These are phyloP conservation scores for Pseudomyrmex concolor DNA, from an alignment of 1,140 invertebrate species.

Conservation along the genomic window DNA sequence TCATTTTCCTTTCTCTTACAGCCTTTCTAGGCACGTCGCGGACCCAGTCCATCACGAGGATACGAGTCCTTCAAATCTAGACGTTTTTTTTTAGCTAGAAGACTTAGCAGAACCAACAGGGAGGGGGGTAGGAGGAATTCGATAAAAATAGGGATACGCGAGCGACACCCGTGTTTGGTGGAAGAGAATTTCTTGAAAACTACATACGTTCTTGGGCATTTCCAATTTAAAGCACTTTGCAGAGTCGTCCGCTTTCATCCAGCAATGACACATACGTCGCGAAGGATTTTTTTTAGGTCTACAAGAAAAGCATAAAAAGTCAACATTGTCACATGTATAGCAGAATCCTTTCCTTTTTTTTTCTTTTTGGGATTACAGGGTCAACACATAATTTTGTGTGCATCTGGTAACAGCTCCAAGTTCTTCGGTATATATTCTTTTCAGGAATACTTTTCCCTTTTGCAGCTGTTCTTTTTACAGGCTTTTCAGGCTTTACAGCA, in stretches of 20 bases:
- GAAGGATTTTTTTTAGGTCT: conserved; percentile 75
- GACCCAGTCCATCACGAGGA: conserved; percentile 77
- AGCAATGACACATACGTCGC: conserved; percentile 40
- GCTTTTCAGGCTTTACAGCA: conserved; percentile 84
- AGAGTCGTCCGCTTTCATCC: conserved; percentile 49
- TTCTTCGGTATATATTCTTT: conserved; percentile 72
- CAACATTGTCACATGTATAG: conserved; percentile 57
- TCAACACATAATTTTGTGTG: conserved; percentile 76
- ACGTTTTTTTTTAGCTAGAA: conserved; percentile 58
- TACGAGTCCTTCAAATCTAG: conserved; percentile 73
- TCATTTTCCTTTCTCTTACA: conserved; percentile 82
- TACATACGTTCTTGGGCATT: conserved; percentile 34
- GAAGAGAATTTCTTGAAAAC: conserved; percentile 10
- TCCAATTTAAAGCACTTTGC: conserved; percentile 61
- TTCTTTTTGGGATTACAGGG: conserved; percentile 78
- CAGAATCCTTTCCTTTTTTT: conserved; percentile 63
- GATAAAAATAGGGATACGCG: conserved; percentile 20
- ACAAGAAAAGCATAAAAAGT: conserved; percentile 66
- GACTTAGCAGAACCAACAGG: conserved; percentile 52
- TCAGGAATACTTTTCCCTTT: conserved; percentile 79
- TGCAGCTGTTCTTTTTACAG: conserved; percentile 85
- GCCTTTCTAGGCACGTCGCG: conserved; percentile 83
- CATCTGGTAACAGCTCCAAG: conserved; percentile 77
- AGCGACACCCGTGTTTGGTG: neutral
- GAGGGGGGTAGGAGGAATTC: conserved; percentile 47